Conservation (phyloP, 2,113 vertebrate species). For the Osmerus eperlanus region DNA sequence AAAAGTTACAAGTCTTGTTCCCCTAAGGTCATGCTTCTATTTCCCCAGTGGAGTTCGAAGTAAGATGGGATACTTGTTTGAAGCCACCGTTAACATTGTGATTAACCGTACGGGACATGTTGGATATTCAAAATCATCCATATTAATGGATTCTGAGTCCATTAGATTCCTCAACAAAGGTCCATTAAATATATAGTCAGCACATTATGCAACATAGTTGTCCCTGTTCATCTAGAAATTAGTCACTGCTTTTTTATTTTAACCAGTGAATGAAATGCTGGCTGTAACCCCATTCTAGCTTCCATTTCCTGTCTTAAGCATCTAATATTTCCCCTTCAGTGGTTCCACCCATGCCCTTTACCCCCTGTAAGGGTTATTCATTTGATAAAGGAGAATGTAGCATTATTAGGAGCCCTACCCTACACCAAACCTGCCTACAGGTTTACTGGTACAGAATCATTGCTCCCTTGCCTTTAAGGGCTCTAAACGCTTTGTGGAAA, state of each 20-base stretch:
- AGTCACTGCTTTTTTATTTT: constrained; percentile 45
- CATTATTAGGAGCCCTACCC: constrained; percentile 47
- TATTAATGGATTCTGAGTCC: too few relatives aligned
- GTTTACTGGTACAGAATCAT: constrained; percentile 57
- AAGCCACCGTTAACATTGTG: too few relatives aligned
- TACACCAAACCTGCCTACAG: constrained; percentile 24
- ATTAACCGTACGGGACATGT: too few relatives aligned
- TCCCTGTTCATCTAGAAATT: constrained; percentile 21
- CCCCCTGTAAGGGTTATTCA: constrained; percentile 49
- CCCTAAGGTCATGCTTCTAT: constrained; percentile 24
- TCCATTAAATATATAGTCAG: too few relatives aligned
- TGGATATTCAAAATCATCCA: too few relatives aligned
- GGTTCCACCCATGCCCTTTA: constrained; percentile 61
- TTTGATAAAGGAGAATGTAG: constrained; percentile 56
- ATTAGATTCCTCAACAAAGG: too few relatives aligned
- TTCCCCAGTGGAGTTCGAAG: too few relatives aligned
- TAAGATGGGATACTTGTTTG: too few relatives aligned
- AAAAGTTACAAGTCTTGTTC: constrained; percentile 55
- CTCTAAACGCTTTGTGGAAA: constrained; percentile 44
- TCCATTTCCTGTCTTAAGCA: constrained; percentile 57
- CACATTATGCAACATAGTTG: background rate
- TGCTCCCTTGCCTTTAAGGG: constrained; percentile 49
- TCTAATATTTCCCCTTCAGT: constrained; percentile 64
- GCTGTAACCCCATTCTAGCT: constrained; percentile 58
- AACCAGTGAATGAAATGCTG: constrained; percentile 62